Evolutionary conservation across 2,888 invertebrate genomes (phyloP).

Genomic region (Gisinianus flammeolus): DNA sequence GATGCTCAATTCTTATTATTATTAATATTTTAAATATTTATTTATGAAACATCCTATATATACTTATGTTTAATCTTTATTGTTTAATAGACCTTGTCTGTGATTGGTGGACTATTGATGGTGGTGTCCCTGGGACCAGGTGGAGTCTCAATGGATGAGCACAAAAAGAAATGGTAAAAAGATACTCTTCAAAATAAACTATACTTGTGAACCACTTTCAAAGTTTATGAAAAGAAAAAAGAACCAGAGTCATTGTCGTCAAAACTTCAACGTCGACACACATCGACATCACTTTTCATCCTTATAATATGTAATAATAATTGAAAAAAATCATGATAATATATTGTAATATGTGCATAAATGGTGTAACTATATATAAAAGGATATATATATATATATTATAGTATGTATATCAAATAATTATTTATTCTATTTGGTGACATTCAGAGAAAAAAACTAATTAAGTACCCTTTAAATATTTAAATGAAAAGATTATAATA

Average conservation of each 20-base stretch:
- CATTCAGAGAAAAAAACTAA: slow-evolving; percentile 12
- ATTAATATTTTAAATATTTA: too few relatives aligned
- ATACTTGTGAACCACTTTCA: slow-evolving; percentile 24
- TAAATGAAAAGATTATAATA: slow-evolving; percentile 10
- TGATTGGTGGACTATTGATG: slow-evolving; percentile 97
- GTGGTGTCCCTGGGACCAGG: slow-evolving; percentile 98
- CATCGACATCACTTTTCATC: slow-evolving; percentile 7
- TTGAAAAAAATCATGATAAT: neutral
- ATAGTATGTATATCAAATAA: neutral
- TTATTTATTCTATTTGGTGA: slow-evolving; percentile 33
- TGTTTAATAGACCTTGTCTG: slow-evolving; percentile 87
- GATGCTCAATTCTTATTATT: neutral
- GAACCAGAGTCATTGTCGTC: slow-evolving; percentile 31
- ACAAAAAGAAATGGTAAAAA: slow-evolving; percentile 94
- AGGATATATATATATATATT: too few relatives aligned
- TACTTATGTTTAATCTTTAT: neutral
- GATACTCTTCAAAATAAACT: slow-evolving; percentile 3
- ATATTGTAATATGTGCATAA: neutral
- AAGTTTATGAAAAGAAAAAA: too few relatives aligned
- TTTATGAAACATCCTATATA: neutral
- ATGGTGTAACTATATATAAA: neutral
- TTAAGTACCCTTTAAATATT: slow-evolving; percentile 16
- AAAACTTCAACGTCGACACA: too few relatives aligned
- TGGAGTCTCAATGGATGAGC: slow-evolving; percentile 99
- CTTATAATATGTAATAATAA: neutral